Percentiles rank a stretch among this genome's conserved stretches.
Evolutionary conservation across 1,140 invertebrate species (phyloP).

Genomic region (Tetragonula clypearis): DNA sequence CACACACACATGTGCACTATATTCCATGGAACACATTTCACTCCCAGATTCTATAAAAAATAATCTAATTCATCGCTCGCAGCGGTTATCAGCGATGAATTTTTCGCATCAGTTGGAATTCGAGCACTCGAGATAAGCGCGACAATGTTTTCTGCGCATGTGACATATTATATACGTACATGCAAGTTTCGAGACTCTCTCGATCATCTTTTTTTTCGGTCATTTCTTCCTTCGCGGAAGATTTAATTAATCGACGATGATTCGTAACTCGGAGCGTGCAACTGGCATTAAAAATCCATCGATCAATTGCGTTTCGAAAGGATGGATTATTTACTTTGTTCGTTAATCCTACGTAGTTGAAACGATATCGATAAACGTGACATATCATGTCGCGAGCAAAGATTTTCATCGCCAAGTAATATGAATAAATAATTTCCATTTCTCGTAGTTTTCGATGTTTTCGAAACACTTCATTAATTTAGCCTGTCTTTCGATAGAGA

Average conservation of each 20-base stretch:
- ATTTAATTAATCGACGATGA: background rate
- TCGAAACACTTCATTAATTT: background rate
- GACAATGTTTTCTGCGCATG: background rate
- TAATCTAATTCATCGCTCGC: no score
- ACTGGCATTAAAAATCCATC: background rate
- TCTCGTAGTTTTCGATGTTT: no score
- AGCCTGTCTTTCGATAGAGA: background rate
- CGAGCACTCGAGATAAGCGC: background rate
- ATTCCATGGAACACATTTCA: background rate
- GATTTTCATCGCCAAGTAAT: background rate
- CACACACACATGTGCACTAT: background rate
- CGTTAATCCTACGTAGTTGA: background rate
- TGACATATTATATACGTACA: background rate
- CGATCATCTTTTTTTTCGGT: background rate
- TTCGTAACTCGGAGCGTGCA: background rate
- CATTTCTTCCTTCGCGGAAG: background rate
- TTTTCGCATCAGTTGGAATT: background rate
- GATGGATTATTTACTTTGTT: background rate
- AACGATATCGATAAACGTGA: background rate
- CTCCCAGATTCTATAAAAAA: no score
- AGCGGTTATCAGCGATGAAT: background rate
- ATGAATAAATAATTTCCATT: background rate
- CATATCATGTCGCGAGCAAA: background rate
- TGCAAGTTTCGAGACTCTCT: background rate
- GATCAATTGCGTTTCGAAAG: background rate